These are phyloP conservation scores for Thymallus thymallus DNA, from an alignment of 2,113 vertebrate genomes.

Conservation along the genomic window DNA sequence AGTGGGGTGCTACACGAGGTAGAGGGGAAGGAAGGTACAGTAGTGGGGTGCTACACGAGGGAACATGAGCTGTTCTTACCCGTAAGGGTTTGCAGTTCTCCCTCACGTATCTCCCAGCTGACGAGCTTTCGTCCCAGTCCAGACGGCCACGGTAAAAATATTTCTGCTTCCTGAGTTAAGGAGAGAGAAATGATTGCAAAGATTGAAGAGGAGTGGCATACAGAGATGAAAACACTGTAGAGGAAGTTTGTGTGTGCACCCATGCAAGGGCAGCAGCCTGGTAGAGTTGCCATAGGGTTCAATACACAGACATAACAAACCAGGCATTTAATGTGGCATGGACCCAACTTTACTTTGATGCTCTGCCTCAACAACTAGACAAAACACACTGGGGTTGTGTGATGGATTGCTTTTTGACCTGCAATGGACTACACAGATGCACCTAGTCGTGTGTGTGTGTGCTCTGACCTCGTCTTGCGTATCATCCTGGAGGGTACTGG, in stretches of 20 bases:
- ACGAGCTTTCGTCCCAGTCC: constrained; percentile 84
- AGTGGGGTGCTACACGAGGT: constrained; percentile 69
- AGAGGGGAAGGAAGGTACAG: constrained; percentile 56
- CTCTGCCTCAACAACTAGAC: too few species aligned
- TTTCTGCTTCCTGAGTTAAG: constrained; percentile 71
- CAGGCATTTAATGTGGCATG: background rate
- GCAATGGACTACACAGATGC: background rate
- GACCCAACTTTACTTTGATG: too few species aligned
- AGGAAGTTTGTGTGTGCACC: background rate
- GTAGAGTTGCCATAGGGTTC: too few species aligned
- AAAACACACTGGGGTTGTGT: background rate
- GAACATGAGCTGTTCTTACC: constrained; percentile 80
- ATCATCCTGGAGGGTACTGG: constrained; percentile 89
- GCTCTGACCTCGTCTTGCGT: constrained; percentile 72
- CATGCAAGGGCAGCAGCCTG: too few species aligned
- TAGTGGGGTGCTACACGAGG: constrained; percentile 53
- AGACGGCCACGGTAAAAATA: constrained; percentile 84
- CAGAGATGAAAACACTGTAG: background rate
- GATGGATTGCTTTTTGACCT: background rate
- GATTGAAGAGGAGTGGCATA: background rate
- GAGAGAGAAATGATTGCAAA: background rate
- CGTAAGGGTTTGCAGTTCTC: constrained; percentile 85
- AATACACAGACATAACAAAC: background rate
- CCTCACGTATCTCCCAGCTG: constrained; percentile 80
- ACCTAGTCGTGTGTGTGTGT: background rate